phyloP scores from a whole-genome alignment of 2,888 invertebrate genomes.

The Drosophila borealis region DNA sequence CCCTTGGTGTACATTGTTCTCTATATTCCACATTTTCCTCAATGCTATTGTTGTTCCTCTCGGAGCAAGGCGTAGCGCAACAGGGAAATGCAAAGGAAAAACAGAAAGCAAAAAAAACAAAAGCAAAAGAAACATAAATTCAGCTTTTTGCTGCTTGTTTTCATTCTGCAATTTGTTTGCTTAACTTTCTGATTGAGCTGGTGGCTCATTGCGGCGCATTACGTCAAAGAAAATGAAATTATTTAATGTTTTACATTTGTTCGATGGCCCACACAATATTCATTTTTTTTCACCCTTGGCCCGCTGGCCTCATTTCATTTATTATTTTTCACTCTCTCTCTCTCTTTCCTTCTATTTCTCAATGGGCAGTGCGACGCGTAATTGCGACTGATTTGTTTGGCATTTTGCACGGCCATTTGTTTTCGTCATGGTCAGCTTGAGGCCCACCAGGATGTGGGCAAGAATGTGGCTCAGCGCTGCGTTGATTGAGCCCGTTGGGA shows the following conservation, averaged over 20 bases:
- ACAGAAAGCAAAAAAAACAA: constrained; percentile 17
- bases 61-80: constrained; percentile 14
- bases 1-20: constrained; percentile 33
- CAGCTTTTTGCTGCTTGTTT: constrained; percentile 65
- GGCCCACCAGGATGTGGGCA: constrained; percentile 35
- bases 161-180: constrained; percentile 75
- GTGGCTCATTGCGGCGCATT: constrained; percentile 54
- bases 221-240: constrained; percentile 59
- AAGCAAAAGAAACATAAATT: constrained; percentile 38
- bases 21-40: constrained; percentile 21
- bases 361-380: constrained; percentile 50
- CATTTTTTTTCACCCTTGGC: constrained; percentile 30
- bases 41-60: constrained; percentile 31
- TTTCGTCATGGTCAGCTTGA: constrained; percentile 70
- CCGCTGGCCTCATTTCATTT: constrained; percentile 15
- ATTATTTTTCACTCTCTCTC: constrained; percentile 5
- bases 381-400: constrained; percentile 76
- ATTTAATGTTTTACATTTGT: constrained; percentile 71
- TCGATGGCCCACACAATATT: constrained; percentile 25
- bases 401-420: constrained; percentile 73
- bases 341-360: neutral
- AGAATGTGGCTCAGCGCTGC: constrained; percentile 15
- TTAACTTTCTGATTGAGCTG: constrained; percentile 78
- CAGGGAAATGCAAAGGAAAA: constrained; percentile 2
- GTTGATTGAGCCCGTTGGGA: constrained; percentile 53